Evolutionary conservation across 2,888 invertebrate genomes (phyloP), one percentile per base, ranked within the genome.

Genomic region (Linnaemya tessellans): DNA sequence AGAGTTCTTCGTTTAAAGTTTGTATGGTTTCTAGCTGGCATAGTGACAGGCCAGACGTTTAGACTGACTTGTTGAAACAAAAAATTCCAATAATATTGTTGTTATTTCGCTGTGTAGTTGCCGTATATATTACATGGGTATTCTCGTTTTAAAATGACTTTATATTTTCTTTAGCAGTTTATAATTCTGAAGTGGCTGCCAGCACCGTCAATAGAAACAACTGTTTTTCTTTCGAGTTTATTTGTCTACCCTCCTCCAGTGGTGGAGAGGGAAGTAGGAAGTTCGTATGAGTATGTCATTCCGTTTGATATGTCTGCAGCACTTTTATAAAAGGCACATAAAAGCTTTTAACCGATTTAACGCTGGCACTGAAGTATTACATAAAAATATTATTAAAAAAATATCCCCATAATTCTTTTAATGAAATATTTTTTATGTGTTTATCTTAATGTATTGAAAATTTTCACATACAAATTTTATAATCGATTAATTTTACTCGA

Each of bases 21-120:
- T 64, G 15, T 30, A 84, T 83, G 84, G 3, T 84, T 86, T 62
- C 38, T 54, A 75, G 65, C 75, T 80, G 82, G 62, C 65, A 62
- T 38, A 64, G 46, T 79, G 82, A 70, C 62, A 79, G 77, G 60
- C 65, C 43, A 85, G 65, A 79, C 83, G 65, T 68, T 62, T 60
- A 64, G 68, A 38, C 71, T 78, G 82, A 67, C 70, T 78, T 83
- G 77, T 65, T 75, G 60, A 71, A 64, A 67, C 41, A 74, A 73
- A 64, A 54, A 43, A 62, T 62, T 64, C 30, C 25, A 11, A 71
- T 13, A 64, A 35, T 35, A 25, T 46, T 82, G 10, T 81, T 58
- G 35, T 70, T 70, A 13, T 30, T 35, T 20, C 4, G 18, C 41
- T 49, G 46, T 64, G 18, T 30, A 65, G 38, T 80, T 73, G 80